Evolutionary conservation across 1,140 invertebrate genomes (phyloP).

Genomic region (Brachionus plicatilis): DNA sequence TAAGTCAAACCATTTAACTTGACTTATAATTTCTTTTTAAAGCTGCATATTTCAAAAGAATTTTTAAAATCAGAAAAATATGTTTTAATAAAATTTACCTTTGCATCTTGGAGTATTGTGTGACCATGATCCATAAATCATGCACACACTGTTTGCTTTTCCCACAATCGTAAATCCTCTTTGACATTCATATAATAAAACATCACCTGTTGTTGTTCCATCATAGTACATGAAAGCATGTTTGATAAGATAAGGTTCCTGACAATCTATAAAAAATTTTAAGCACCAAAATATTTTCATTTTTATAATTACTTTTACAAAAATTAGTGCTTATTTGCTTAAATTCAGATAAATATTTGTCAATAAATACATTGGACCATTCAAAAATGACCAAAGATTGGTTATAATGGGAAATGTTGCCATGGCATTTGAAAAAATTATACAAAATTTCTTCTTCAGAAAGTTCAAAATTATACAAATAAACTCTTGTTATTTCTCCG

Average conservation of each 20-base stretch:
- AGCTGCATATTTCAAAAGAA: too few relatives aligned
- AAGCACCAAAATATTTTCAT: neutral
- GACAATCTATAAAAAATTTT: neutral
- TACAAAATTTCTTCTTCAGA: neutral
- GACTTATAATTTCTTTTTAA: too few relatives aligned
- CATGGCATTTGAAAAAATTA: slow-evolving; percentile 14
- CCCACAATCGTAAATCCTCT: neutral
- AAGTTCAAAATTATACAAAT: neutral
- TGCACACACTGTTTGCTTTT: neutral
- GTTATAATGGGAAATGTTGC: neutral
- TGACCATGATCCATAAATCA: slow-evolving; percentile 16
- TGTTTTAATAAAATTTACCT: neutral
- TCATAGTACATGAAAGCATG: slow-evolving; percentile 18
- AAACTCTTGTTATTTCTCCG: slow-evolving; percentile 35
- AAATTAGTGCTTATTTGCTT: neutral
- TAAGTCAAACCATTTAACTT: too few relatives aligned
- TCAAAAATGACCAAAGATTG: neutral
- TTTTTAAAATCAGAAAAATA: too few relatives aligned
- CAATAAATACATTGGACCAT: slow-evolving; percentile 12
- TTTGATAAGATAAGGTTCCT: neutral
- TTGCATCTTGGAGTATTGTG: slow-evolving; percentile 12
- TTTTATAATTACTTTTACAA: neutral
- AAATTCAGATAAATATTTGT: neutral
- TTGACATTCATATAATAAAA: slow-evolving; percentile 1
- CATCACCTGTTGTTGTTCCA: neutral